These are phyloP conservation scores for Trichogramma pretiosum DNA, from an alignment of 1,140 invertebrate species.

Conservation along the genomic window DNA sequence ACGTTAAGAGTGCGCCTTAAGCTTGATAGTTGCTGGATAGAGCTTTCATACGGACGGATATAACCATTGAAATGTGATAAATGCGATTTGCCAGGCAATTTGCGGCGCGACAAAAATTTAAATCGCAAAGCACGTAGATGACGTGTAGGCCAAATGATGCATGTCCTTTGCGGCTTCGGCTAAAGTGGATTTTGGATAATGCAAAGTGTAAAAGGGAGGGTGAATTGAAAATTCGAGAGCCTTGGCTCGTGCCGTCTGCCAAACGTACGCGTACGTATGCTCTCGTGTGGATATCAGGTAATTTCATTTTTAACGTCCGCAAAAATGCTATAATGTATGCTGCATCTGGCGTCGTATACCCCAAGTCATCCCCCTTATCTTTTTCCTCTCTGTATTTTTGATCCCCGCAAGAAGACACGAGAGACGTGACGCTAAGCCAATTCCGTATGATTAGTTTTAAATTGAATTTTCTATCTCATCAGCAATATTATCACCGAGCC, in stretches of 20 bases:
- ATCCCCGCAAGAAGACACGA: slow-evolving; percentile 6
- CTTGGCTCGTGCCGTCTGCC: neutral
- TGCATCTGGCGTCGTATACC: slow-evolving; percentile 6
- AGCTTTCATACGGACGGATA: no score
- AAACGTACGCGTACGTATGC: neutral
- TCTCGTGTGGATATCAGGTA: slow-evolving; percentile 19
- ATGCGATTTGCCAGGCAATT: slow-evolving; percentile 40
- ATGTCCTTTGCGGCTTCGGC: slow-evolving; percentile 25
- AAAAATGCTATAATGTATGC: neutral
- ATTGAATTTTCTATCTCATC: slow-evolving; percentile 19
- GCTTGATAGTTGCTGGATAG: no score
- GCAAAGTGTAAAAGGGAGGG: slow-evolving; percentile 29
- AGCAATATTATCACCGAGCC: no score
- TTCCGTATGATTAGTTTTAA: slow-evolving; percentile 19
- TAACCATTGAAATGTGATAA: no score
- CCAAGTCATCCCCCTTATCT: neutral
- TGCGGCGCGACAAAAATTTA: slow-evolving; percentile 40
- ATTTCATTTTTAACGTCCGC: slow-evolving; percentile 35
- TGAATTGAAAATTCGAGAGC: slow-evolving; percentile 34
- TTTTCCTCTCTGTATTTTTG: slow-evolving; percentile 1
- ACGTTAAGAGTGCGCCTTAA: no score
- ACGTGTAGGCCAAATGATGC: slow-evolving; percentile 11
- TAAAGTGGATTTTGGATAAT: slow-evolving; percentile 38
- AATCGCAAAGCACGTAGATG: slow-evolving; percentile 36
- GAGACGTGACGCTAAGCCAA: slow-evolving; percentile 13